A percentile compares a stretch with the other conserved stretches of the same genome.
Evolutionary conservation across 2,113 vertebrate genomes (phyloP).

Genomic region (Struthidea cinerea): DNA sequence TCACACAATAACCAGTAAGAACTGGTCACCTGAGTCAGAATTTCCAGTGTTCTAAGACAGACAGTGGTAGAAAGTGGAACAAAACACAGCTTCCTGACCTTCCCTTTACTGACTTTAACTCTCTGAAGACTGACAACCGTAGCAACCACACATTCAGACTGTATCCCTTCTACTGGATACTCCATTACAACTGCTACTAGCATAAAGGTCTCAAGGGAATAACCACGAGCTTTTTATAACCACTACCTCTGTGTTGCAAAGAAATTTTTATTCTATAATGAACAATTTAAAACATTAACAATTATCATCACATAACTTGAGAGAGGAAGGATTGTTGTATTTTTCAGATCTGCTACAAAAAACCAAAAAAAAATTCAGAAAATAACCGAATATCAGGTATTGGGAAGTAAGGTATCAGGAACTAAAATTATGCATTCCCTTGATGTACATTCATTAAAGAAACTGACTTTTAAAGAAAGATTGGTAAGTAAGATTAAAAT

Average conservation of each 20-base stretch:
- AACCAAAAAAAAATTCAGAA: background rate
- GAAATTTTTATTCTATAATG: background rate
- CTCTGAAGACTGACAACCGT: background rate
- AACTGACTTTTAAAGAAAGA: background rate
- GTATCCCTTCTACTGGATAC: background rate
- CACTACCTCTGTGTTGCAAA: background rate
- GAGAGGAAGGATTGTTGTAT: background rate
- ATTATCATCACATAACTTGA: background rate
- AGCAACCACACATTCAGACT: background rate
- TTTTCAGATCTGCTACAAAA: background rate
- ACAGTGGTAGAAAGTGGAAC: background rate
- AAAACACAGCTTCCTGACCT: background rate
- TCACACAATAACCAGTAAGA: background rate
- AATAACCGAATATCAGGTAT: background rate
- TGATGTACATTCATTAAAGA: background rate
- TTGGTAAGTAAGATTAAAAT: background rate
- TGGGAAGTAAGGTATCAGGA: background rate
- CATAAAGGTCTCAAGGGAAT: background rate
- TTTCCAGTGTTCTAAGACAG: background rate
- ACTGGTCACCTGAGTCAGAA: background rate
- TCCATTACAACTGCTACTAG: background rate
- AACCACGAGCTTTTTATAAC: slow-evolving; percentile 11
- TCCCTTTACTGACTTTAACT: background rate
- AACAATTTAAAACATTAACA: background rate
- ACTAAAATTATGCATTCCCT: background rate